Percentiles rank a stretch among this genome's conserved stretches.
Evolutionary conservation across 2,113 vertebrate species (phyloP).

Genomic region (Opisthocomus hoazin): DNA sequence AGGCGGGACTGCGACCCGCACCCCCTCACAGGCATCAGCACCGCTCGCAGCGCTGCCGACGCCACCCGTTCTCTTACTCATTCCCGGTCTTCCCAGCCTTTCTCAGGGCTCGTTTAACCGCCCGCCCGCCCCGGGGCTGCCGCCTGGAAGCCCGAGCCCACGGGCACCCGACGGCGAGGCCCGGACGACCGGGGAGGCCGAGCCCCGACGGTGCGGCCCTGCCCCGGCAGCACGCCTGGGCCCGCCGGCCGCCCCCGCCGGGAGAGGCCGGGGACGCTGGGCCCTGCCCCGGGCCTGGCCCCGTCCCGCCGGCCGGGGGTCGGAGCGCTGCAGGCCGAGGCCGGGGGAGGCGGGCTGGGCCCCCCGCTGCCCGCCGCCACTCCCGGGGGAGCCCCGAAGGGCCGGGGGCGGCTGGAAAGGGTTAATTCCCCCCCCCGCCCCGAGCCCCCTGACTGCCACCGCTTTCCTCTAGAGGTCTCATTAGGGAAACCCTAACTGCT

Average conservation of each 20-base stretch:
- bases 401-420: slow-evolving; percentile 48
- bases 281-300: background rate
- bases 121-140: background rate
- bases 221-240: background rate
- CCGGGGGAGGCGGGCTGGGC: background rate
- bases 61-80: no score
- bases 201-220: background rate
- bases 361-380: background rate
- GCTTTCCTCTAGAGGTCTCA: slow-evolving; percentile 79
- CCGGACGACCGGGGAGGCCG: background rate
- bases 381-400: background rate
- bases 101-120: no score
- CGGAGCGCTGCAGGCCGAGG: background rate
- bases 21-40: background rate
- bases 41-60: background rate
- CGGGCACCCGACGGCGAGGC: no score
- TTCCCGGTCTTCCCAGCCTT: background rate
- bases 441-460: slow-evolving; percentile 56
- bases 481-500: slow-evolving; percentile 78
- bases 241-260: no score
- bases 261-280: background rate
- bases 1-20: background rate
- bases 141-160: background rate
- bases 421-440: slow-evolving; percentile 67
- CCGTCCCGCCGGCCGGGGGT: background rate